These are phyloP conservation scores for Apogon hyalosoma DNA, from an alignment of 2,797 vertebrate species.

Conservation along the genomic window DNA sequence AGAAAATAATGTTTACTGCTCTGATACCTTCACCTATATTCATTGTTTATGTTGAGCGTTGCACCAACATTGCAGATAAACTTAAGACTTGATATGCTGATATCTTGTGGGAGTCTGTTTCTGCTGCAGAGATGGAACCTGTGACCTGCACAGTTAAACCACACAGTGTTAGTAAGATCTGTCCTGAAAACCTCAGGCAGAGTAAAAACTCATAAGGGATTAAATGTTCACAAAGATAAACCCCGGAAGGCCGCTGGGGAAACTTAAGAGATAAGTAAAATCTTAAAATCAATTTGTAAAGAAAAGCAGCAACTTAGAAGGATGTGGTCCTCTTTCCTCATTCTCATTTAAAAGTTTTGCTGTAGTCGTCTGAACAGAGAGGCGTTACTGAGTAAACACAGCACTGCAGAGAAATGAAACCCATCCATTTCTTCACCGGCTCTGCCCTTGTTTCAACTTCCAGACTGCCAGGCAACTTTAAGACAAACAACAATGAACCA, in stretches of 20 bases:
- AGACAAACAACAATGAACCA: too few species aligned
- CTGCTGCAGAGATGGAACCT: conserved; percentile 13
- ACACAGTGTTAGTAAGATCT: conserved; percentile 4
- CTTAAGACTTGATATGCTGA: conserved; percentile 14
- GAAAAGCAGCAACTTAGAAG: conserved; percentile 8
- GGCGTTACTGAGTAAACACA: conserved; percentile 1
- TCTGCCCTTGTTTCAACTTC: too few species aligned
- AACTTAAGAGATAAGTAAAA: conserved; percentile 31
- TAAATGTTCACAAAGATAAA: conserved; percentile 34
- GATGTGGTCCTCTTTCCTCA: neutral
- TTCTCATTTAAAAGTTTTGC: conserved; percentile 22
- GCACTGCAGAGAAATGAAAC: neutral
- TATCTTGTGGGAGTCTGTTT: conserved; percentile 17
- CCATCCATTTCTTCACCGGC: too few species aligned
- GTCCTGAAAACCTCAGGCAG: conserved; percentile 14
- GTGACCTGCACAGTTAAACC: conserved; percentile 26
- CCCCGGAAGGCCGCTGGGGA: neutral
- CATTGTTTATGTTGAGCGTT: conserved; percentile 24
- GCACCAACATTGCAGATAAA: conserved; percentile 37
- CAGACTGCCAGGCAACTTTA: too few species aligned
- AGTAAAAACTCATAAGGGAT: conserved; percentile 22
- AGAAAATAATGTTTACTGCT: conserved; percentile 19
- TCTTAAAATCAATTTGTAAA: conserved; percentile 16
- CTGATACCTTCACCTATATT: conserved; percentile 26
- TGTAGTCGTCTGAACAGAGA: neutral